Base-by-base conservation (phyloP, 2,113 vertebrate species). In the Trachemys scripta region DNA sequence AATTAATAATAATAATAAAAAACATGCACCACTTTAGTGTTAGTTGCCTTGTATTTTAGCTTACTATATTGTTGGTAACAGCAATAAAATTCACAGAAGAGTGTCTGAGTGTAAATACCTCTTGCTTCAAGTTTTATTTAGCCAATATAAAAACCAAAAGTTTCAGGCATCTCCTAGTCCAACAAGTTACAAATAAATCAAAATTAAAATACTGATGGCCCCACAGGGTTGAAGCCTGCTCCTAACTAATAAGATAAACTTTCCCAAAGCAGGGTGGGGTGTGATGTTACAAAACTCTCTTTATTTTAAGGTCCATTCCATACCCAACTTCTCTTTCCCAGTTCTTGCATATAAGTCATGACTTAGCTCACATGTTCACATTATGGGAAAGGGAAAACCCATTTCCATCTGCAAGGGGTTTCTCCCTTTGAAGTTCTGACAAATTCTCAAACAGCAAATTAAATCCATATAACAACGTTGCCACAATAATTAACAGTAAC, bases 371-470 rank as follows among this genome's bases (percentile, higher is more conserved):
- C 0, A 0, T 3, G 25, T 49, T 38, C 65, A 72, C 19, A 72
- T 38, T 38, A 38, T 72, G 65, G 65, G n/a, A 72, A 69, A 72
- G 91, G 79, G 56, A 92, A 19, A 38, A 24, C 11, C 8, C 50
- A 57, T 42, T 25, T 90, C 79, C 76, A 38, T 56, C 92, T 91
- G 3, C 4, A 85, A 92, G 50, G n/a, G n/a, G 80, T 11, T 35
- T 84, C 42, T 47, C 1, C 0, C 5, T 6, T 59, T 62, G 42
- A 31, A 80, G 85, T 13, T 54, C 8, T 87, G 57, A 62, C 20
- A 69, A 38, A 54, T 80, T 92, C 84, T 90, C 69, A 65, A 54
- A 91, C 22, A 89, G 59, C 79, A 95, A 94, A 88, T 49, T 69
- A 69, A 69, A 69, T 69, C 65, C 17, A n/a, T 10, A 69, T 10